Base-by-base conservation (phyloP, 1,140 invertebrate genomes). In the Monomorium pharaonis region DNA sequence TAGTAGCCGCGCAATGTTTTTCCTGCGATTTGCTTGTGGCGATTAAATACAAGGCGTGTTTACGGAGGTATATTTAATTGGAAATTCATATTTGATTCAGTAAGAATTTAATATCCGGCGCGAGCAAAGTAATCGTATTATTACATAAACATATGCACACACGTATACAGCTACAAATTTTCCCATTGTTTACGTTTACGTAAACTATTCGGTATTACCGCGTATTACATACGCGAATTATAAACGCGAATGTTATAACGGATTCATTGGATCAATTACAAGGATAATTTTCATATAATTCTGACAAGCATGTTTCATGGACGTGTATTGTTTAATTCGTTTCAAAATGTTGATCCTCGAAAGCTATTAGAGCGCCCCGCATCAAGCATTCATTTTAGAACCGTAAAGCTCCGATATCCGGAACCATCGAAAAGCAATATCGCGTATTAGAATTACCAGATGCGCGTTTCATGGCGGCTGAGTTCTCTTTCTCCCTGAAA, bases 71-170 rank as follows among this genome's bases (percentile, higher is more conserved):
- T 60, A 49, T 75, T 86, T 75, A 67, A 76, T 86, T 84, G 80
- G 44, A 86, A 86, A 58, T 69, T 84, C 70, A 84, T 63, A 56
- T 86, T 84, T 65, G 51, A 67, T 65, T 76, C 72, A 33, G 24
- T 76, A 76, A 75, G 62, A 84, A 76, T 84, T 69, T 84, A 84
- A 86, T 76, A 75, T 67, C 42, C 60, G 42, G 21, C 60, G 30
- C 49, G 21, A 54, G 33, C 49, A 44, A 63, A 37, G 44, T 86
- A 84, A 86, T 86, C 80, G 60, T 84, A 86, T 86, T 84, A 86
- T 86, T 75, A 84, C 85, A 75, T 58, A 51, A 62, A 47, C 14
- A 49, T 54, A 54, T 69, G 30, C 54, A 27, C 44, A 44, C 16
- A 54, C 62, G 47, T 47, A n/a, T n/a, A n/a, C n/a, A 83, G 67